Percentiles rank a stretch among this genome's conserved stretches.
Evolutionary conservation across 2,888 invertebrate genomes (phyloP).

Genomic region (Eupithecia subfuscata): DNA sequence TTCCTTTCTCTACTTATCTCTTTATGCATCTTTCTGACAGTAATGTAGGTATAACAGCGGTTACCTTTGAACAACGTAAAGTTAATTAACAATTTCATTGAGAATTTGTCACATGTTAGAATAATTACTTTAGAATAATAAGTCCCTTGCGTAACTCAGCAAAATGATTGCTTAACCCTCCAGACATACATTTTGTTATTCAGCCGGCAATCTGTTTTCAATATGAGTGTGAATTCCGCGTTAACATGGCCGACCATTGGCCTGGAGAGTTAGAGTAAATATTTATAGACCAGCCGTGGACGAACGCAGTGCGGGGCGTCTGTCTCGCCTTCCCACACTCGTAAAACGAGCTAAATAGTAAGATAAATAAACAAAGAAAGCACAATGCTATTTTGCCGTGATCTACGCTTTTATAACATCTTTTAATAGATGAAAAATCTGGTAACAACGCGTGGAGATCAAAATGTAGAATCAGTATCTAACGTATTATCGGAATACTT

Average conservation of each 20-base stretch:
- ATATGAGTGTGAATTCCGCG: conserved; percentile 52
- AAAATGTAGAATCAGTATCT: not conserved
- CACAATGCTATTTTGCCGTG: conserved; percentile 26
- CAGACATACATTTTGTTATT: conserved; percentile 1
- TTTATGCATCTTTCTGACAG: not conserved
- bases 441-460: not conserved
- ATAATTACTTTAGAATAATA: not conserved
- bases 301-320: conserved; percentile 40
- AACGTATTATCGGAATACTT: not conserved
- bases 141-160: not conserved
- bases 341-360: conserved; percentile 36
- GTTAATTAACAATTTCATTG: not conserved
- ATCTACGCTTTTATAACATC: conserved; percentile 8
- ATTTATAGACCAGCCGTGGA: conserved; percentile 74
- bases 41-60: not conserved
- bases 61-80: not conserved
- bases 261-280: conserved; percentile 82
- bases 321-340: conserved; percentile 35
- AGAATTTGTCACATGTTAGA: not conserved
- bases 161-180: too few relatives aligned
- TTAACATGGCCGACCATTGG: conserved; percentile 77
- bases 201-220: conserved; percentile 17
- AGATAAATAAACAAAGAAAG: conserved; percentile 33
- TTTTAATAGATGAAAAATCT: conserved; percentile 4
- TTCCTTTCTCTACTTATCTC: conserved; percentile 9